A percentile compares a stretch with the other conserved stretches of the same genome.
Evolutionary conservation across 2,888 invertebrate genomes (phyloP).

Genomic region (Pycnomerus fuliginosus): DNA sequence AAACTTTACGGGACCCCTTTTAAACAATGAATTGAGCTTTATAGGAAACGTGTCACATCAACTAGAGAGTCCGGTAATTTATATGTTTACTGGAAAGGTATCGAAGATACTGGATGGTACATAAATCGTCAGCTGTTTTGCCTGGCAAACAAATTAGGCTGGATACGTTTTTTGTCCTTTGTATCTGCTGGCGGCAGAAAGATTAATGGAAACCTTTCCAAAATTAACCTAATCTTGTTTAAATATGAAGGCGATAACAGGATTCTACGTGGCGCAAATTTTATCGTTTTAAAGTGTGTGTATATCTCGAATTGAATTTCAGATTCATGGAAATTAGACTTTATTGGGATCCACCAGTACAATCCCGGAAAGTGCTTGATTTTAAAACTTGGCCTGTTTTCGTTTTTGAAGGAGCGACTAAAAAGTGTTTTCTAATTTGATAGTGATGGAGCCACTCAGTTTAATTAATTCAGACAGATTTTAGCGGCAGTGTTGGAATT

Average conservation of each 20-base stretch:
- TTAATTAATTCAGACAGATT: too few species aligned
- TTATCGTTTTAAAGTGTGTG: constrained; percentile 39
- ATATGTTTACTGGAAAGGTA: constrained; percentile 10
- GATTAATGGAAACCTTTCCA: constrained; percentile 37
- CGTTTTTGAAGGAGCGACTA: too few species aligned
- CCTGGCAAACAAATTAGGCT: too few species aligned
- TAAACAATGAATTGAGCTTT: constrained; percentile 27
- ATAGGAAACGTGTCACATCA: constrained; percentile 18
- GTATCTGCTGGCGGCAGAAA: constrained; percentile 11
- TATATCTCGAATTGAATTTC: constrained; percentile 40
- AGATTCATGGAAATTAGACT: constrained; percentile 39
- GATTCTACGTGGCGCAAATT: constrained; percentile 39
- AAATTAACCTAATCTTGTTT: constrained; percentile 40
- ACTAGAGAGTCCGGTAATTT: constrained; percentile 6
- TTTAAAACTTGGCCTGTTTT: constrained; percentile 16
- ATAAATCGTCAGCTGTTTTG: too few species aligned
- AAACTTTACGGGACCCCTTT: constrained; percentile 22
- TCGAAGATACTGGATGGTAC: not conserved
- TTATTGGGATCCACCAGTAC: constrained; percentile 24
- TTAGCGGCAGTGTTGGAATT: too few species aligned
- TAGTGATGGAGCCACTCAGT: too few species aligned
- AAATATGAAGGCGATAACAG: constrained; percentile 38
- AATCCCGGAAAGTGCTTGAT: constrained; percentile 17
- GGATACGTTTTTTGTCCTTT: too few species aligned
- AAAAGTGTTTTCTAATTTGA: too few species aligned